Evolutionary conservation across 2,113 vertebrate genomes (phyloP).

Genomic region (Protobothrops flavoviridis): DNA sequence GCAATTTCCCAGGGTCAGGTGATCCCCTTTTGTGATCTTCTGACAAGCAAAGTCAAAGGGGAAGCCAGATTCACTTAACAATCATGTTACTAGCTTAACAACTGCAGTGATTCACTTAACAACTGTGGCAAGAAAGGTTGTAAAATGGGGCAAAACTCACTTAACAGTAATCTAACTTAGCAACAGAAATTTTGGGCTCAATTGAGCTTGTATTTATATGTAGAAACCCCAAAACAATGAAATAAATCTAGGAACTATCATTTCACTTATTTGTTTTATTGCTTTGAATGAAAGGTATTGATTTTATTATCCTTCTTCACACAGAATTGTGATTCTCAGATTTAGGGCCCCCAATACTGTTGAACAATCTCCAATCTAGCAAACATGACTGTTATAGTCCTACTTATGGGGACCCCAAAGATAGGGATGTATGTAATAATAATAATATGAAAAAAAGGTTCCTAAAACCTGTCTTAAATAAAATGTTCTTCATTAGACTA

Average conservation of each 20-base stretch:
- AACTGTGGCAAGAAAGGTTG: not conserved
- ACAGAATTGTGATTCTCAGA: not conserved
- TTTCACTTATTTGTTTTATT: not conserved
- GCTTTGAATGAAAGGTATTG: not conserved
- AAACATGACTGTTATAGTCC: not conserved
- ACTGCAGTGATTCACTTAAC: not conserved
- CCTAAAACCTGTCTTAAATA: not conserved
- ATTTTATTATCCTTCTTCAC: not conserved
- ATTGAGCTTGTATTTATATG: not conserved
- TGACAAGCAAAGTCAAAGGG: not conserved
- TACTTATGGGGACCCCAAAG: not conserved
- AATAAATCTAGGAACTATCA: not conserved
- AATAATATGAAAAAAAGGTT: not conserved
- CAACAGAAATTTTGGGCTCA: not conserved
- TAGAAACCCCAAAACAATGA: not conserved
- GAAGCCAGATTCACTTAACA: not conserved
- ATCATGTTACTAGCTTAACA: not conserved
- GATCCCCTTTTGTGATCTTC: not conserved
- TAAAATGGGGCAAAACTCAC: not conserved
- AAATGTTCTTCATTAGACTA: not conserved
- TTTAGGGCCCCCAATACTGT: not conserved
- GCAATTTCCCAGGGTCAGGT: not conserved
- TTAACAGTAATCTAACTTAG: not conserved
- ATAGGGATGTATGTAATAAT: not conserved
- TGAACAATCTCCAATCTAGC: not conserved